A percentile compares a stretch with the other conserved stretches of the same genome.
These are phyloP conservation scores for Galeopterus variegatus DNA, from an alignment of 2,113 vertebrate genomes.

Conservation along the genomic window DNA sequence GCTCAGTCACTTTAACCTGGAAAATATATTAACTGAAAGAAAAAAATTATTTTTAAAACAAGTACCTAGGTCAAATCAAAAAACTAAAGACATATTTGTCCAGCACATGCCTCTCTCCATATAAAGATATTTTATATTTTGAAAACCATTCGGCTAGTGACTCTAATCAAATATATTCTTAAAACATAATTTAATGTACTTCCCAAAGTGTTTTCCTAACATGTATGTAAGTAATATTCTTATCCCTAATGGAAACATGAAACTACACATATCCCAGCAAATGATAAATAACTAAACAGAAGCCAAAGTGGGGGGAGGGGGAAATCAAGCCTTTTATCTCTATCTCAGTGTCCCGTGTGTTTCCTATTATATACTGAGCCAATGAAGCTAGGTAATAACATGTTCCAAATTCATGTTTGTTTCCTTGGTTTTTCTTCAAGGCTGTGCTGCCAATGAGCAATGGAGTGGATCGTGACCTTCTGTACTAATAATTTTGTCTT, in stretches of 20 bases:
- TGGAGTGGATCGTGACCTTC: slow-evolving; percentile 14
- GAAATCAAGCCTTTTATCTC: neutral
- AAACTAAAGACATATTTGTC: neutral
- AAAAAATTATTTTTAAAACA: neutral
- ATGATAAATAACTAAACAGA: neutral
- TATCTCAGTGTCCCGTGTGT: neutral
- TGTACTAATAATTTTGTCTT: slow-evolving; percentile 50
- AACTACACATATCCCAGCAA: neutral
- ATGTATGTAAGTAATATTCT: neutral
- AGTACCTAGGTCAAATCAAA: neutral
- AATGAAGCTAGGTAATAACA: slow-evolving; percentile 20
- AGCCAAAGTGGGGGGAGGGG: neutral
- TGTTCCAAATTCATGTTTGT: slow-evolving; percentile 31
- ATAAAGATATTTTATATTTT: neutral
- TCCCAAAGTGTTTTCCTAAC: neutral
- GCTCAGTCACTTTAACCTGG: neutral
- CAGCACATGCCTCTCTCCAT: neutral
- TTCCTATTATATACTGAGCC: neutral
- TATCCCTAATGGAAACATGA: neutral
- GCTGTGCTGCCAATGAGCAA: slow-evolving; percentile 14
- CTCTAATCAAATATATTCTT: neutral
- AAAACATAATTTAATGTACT: neutral
- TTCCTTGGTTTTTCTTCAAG: slow-evolving; percentile 59
- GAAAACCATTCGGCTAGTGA: neutral
- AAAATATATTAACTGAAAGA: neutral